phyloP scores from a whole-genome alignment of 2,113 vertebrate species.

The Saccopteryx leptura region DNA sequence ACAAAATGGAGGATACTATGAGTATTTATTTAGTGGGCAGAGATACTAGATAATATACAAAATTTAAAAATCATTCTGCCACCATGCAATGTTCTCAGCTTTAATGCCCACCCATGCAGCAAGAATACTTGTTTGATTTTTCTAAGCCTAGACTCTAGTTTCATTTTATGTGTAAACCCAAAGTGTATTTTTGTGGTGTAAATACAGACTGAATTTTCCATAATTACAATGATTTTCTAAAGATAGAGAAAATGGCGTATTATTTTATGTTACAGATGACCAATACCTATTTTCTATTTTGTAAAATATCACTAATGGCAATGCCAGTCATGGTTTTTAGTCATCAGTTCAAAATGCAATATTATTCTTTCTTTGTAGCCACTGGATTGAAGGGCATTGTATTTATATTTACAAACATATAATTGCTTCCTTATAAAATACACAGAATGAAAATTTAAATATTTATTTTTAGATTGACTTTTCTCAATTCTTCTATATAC shows the following conservation, averaged over 20 bases:
- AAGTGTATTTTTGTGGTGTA: not conserved
- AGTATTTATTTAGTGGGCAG: not conserved
- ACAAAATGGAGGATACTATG: not conserved
- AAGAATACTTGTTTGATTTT: not conserved
- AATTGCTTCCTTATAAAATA: not conserved
- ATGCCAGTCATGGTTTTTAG: not conserved
- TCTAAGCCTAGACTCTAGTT: not conserved
- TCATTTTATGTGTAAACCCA: not conserved
- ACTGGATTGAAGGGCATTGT: not conserved
- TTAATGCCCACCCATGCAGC: not conserved
- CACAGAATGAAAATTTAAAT: not conserved
- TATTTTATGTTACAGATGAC: slow-evolving; percentile 19
- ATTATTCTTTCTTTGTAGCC: not conserved
- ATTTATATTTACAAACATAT: not conserved
- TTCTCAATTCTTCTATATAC: not conserved
- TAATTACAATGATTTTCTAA: not conserved
- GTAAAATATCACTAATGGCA: not conserved
- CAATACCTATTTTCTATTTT: not conserved
- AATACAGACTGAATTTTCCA: not conserved
- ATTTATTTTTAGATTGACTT: not conserved
- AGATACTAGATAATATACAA: not conserved
- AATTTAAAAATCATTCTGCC: not conserved
- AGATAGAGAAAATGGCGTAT: not conserved
- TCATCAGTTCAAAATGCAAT: not conserved
- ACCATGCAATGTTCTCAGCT: not conserved